phyloP scores from a whole-genome alignment of 1,140 invertebrate genomes.

The Drosophila pruinosa region DNA sequence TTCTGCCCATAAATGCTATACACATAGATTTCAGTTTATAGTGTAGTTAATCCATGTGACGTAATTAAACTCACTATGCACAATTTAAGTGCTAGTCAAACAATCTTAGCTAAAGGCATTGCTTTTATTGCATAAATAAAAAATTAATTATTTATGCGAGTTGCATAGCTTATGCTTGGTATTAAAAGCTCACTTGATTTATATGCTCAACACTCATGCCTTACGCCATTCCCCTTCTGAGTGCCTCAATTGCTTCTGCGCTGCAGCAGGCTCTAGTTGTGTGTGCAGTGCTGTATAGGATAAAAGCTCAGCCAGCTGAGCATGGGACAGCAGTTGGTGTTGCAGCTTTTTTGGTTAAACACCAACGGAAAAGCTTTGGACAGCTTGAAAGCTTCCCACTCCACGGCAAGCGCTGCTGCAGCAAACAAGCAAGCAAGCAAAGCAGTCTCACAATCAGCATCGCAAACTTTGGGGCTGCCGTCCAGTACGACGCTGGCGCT shows the following conservation, averaged over 20 bases:
- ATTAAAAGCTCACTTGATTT: background rate
- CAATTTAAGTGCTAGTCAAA: background rate
- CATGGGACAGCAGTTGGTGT: background rate
- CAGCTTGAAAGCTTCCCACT: slow-evolving; percentile 13
- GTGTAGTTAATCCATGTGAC: too few species aligned
- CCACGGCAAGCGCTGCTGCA: background rate
- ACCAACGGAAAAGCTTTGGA: slow-evolving; percentile 14
- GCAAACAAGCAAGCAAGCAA: background rate
- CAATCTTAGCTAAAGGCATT: background rate
- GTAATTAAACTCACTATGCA: too few species aligned
- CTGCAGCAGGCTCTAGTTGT: background rate
- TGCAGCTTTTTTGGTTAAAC: slow-evolving; percentile 21
- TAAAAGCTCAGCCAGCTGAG: slow-evolving; percentile 29
- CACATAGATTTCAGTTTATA: too few species aligned
- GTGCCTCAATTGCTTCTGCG: background rate
- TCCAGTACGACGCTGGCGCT: slow-evolving; percentile 77
- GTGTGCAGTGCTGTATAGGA: slow-evolving; percentile 17
- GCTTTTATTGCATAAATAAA: background rate
- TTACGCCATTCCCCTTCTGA: too few species aligned
- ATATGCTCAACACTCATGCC: too few species aligned
- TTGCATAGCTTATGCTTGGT: too few species aligned
- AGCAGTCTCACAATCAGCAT: slow-evolving; percentile 46
- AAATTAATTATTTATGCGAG: background rate
- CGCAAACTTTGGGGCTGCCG: slow-evolving; percentile 60
- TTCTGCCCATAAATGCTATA: too few species aligned